Evolutionary conservation across 1,140 invertebrate genomes (phyloP), one percentile per base, ranked within the genome.

Genomic region (Sarcophaga bullata): DNA sequence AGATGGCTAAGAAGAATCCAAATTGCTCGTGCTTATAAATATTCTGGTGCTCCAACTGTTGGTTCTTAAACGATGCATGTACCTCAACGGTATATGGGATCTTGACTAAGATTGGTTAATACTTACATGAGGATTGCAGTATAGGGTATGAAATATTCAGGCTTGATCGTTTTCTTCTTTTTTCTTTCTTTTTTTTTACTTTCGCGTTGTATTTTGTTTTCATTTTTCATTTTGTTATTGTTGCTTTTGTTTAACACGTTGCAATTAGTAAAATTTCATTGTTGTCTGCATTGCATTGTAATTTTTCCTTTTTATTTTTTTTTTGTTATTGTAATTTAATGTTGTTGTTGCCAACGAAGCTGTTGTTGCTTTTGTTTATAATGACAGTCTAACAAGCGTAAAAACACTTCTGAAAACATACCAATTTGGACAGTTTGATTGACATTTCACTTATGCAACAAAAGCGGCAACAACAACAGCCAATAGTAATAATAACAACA

Each of bases 401-500:
- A 82, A 82, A 84, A 84, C 83, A 84, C 83, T 84, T 84, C 83
- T 84, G 83, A 82, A 84, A 84, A 82, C 81, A 84, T 82, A 84
- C 83, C 75, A 84, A 84, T 76, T 48, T 80, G 52, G 83, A 84
- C 81, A 73, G 25, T 81, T 84, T 84, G 83, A 82, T 80, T 84
- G 83, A 82, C 83, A 82, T 82, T 82, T 84, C 81, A 80, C 75
- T 84, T 72, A 47, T 78, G 75, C 47, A 78, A 78, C 75, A n/a
- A 50, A 73, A 25, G n/a, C 25, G 25, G 25, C 25, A 37, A 37
- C 25, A 37, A 37, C 25, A 37, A 37, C 25, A 37, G 25, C 25
- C 25, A 37, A 37, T 37, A 37, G 1, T 7, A 72, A 19, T 7
- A 72, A 72, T 7, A 72, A 72, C 62, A 72, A 6, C 17, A 72